Percentiles rank a stretch among this genome's conserved stretches.
Conservation (phyloP, 2,888 invertebrate genomes). For the Drosophila hamatofila region DNA sequence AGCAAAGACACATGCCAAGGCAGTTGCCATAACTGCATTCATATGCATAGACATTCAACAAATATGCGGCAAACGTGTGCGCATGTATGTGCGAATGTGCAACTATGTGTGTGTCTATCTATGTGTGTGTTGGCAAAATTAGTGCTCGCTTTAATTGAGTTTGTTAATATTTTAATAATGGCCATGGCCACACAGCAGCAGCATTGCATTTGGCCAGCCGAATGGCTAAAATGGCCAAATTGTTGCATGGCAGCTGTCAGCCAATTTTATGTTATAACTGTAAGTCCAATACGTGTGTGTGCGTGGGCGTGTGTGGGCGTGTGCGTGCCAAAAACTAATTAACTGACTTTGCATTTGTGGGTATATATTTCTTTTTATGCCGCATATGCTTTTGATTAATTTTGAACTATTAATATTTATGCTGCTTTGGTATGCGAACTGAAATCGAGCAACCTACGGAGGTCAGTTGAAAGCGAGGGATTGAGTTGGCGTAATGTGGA, state of each 20-base stretch:
- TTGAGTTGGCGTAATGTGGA: background rate
- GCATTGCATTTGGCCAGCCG: conserved; percentile 54
- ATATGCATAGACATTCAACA: conserved; percentile 61
- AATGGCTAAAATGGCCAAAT: conserved; percentile 59
- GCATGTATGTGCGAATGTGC: conserved; percentile 26
- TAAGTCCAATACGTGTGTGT: conserved; percentile 20
- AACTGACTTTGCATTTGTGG: conserved; percentile 66
- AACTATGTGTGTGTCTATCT: conserved; percentile 8
- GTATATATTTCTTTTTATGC: conserved; percentile 25
- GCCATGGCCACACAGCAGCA: conserved; percentile 31
- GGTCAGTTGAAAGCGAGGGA: background rate
- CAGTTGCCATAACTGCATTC: conserved; percentile 37
- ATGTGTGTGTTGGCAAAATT: conserved; percentile 56
- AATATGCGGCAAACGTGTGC: conserved; percentile 36
- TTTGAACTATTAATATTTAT: conserved; percentile 75
- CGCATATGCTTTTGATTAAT: conserved; percentile 67
- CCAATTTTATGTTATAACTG: conserved; percentile 65
- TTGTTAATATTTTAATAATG: conserved; percentile 80
- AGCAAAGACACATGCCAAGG: conserved; percentile 67
- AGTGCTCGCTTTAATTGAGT: conserved; percentile 77
- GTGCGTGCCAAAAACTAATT: conserved; percentile 74
- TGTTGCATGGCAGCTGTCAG: conserved; percentile 74
- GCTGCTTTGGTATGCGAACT: conserved; percentile 51
- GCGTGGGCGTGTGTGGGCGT: conserved; percentile 15
- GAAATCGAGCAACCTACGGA: conserved; percentile 18